phyloP scores from a whole-genome alignment of 2,797 vertebrate species.

The Darevskia mixta region DNA sequence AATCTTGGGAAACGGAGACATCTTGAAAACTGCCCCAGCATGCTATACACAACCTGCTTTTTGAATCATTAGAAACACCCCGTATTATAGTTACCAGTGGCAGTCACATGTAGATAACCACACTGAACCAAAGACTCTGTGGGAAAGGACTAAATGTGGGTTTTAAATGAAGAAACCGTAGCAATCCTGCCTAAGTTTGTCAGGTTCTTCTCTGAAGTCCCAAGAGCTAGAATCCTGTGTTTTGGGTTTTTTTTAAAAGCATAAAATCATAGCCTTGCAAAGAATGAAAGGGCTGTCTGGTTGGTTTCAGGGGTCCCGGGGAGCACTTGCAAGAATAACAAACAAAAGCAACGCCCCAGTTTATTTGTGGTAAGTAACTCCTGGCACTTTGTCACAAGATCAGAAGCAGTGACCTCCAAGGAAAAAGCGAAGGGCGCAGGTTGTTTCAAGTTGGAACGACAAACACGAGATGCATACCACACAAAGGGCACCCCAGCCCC shows the following conservation, averaged over 20 bases:
- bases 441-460: neutral
- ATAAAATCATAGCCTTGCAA: neutral
- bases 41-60: neutral
- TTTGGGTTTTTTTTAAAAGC: neutral
- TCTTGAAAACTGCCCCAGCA: neutral
- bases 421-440: neutral
- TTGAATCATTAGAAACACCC: neutral
- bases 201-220: neutral
- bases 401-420: constrained; percentile 2
- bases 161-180: neutral
- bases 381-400: neutral
- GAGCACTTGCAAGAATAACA: neutral
- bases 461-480: constrained; percentile 15
- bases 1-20: neutral
- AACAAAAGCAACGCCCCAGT: neutral
- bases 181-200: constrained; percentile 45
- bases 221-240: neutral
- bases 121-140: neutral
- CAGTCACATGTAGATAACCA: neutral
- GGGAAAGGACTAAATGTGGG: neutral
- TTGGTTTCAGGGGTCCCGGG: neutral
- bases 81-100: neutral
- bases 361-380: neutral
- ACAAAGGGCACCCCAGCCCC: constrained; percentile 17
- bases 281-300: neutral